Conservation (phyloP, 2,888 invertebrate species). For the Caenorhabditis sp. region DNA sequence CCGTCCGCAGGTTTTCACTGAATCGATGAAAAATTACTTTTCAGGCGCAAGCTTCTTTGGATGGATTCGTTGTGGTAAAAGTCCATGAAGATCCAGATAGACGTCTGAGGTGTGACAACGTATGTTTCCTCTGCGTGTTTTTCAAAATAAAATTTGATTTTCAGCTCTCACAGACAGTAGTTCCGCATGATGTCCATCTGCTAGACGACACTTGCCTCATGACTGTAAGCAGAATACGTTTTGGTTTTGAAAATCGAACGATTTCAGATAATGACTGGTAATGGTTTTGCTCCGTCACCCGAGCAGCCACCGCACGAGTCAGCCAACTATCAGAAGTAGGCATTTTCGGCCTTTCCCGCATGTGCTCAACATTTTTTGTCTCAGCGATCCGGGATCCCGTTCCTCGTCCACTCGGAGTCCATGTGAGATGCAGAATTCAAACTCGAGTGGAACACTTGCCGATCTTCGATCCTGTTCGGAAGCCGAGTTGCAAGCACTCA, state of each 20-base stretch:
- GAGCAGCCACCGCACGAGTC: not conserved
- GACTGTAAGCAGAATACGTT: not conserved
- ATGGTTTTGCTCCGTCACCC: not conserved
- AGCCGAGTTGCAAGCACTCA: not conserved
- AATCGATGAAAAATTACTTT: not conserved
- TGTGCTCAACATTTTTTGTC: not conserved
- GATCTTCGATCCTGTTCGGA: not conserved
- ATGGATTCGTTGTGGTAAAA: slow-evolving; percentile 39
- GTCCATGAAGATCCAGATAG: slow-evolving; percentile 42
- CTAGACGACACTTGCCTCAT: slow-evolving; percentile 30
- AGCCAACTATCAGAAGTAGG: not conserved
- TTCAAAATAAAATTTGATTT: slow-evolving; percentile 2
- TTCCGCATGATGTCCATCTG: slow-evolving; percentile 17
- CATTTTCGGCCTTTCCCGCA: not conserved
- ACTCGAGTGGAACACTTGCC: not conserved
- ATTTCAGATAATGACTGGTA: slow-evolving; percentile 30
- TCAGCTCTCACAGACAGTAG: slow-evolving; percentile 25
- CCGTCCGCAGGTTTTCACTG: too few relatives aligned
- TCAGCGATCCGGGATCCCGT: not conserved
- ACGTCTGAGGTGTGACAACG: slow-evolving; percentile 22
- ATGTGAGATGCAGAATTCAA: not conserved
- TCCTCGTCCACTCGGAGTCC: not conserved
- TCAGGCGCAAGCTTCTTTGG: slow-evolving; percentile 33
- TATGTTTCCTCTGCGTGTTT: slow-evolving; percentile 5
- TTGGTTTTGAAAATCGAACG: not conserved